A percentile compares a stretch with the other conserved stretches of the same genome.
Evolutionary conservation across 30 jellyfish, hydroid and myxozoan species (phyloP).

Genomic region (Mastigias papua): DNA sequence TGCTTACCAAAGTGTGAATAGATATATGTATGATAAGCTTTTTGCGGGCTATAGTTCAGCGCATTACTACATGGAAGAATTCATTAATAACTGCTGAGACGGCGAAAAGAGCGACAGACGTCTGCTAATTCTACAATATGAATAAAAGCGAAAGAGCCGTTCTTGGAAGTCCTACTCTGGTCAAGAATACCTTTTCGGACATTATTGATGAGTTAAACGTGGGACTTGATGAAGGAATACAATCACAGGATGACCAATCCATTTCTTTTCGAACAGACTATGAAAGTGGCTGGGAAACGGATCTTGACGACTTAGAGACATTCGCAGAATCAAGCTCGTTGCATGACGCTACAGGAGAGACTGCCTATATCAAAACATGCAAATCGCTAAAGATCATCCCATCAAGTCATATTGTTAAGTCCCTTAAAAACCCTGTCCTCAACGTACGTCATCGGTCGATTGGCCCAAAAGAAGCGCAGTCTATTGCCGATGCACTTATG

Average conservation of each 20-base stretch:
- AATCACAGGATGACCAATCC: background rate
- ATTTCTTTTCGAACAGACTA: constrained; percentile 15
- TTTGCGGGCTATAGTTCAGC: background rate
- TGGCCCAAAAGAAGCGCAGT: constrained; percentile 68
- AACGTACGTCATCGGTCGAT: constrained; percentile 61
- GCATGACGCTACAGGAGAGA: constrained; percentile 60
- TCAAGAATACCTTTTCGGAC: constrained; percentile 21
- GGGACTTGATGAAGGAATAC: background rate
- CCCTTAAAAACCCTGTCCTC: constrained; percentile 31
- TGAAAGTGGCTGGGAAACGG: constrained; percentile 83
- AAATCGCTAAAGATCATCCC: constrained; percentile 41
- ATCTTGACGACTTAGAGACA: constrained; percentile 39
- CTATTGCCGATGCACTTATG: constrained; percentile 63
- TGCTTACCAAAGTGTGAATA: background rate
- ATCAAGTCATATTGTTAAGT: constrained; percentile 55
- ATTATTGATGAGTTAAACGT: constrained; percentile 43
- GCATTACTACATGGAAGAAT: no score
- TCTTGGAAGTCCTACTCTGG: constrained; percentile 7
- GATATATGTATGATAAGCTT: background rate
- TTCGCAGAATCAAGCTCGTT: background rate
- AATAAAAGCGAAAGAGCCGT: constrained; percentile 16
- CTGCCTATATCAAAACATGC: constrained; percentile 35
- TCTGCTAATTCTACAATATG: background rate
- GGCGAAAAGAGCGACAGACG: background rate
- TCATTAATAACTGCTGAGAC: no score